A percentile compares a stretch with the other conserved stretches of the same genome.
phyloP scores from a whole-genome alignment of 1,140 invertebrate species.

The Cydia splendana region DNA sequence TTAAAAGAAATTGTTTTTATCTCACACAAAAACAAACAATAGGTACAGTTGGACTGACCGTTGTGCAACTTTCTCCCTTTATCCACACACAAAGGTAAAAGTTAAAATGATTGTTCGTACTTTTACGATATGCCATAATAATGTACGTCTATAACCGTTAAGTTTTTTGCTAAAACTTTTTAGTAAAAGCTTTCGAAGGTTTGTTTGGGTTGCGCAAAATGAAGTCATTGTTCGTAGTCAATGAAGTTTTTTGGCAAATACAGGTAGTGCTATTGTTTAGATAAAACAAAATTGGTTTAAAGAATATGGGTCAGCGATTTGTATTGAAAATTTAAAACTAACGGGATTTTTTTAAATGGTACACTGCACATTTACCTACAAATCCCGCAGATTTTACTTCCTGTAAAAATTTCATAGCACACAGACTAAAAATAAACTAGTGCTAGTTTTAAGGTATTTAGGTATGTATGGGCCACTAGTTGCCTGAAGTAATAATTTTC shows the following conservation, averaged over 20 bases:
- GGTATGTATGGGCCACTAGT: too few species aligned
- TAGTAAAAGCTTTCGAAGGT: slow-evolving; percentile 43
- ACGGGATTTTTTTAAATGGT: neutral
- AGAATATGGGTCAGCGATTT: neutral
- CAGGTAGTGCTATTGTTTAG: slow-evolving; percentile 15
- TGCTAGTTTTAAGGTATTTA: too few species aligned
- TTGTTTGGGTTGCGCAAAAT: slow-evolving; percentile 48
- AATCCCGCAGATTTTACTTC: too few species aligned
- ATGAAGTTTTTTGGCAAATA: slow-evolving; percentile 15
- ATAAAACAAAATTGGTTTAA: neutral
- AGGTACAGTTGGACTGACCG: slow-evolving; percentile 67
- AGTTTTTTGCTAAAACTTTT: slow-evolving; percentile 53
- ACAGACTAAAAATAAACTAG: too few species aligned
- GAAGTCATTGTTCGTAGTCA: slow-evolving; percentile 27
- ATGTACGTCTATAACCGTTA: slow-evolving; percentile 43
- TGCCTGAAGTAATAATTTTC: too few species aligned
- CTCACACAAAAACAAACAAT: slow-evolving; percentile 59
- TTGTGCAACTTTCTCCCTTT: slow-evolving; percentile 77
- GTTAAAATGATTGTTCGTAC: slow-evolving; percentile 54
- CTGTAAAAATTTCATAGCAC: too few species aligned
- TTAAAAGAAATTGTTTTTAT: slow-evolving; percentile 54
- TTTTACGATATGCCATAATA: slow-evolving; percentile 57
- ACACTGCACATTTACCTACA: too few species aligned
- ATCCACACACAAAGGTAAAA: slow-evolving; percentile 68
- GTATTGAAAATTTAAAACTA: neutral